Evolutionary conservation across 1,140 invertebrate genomes (phyloP), one percentile per base, ranked within the genome.

Genomic region (Hestina assimilis): DNA sequence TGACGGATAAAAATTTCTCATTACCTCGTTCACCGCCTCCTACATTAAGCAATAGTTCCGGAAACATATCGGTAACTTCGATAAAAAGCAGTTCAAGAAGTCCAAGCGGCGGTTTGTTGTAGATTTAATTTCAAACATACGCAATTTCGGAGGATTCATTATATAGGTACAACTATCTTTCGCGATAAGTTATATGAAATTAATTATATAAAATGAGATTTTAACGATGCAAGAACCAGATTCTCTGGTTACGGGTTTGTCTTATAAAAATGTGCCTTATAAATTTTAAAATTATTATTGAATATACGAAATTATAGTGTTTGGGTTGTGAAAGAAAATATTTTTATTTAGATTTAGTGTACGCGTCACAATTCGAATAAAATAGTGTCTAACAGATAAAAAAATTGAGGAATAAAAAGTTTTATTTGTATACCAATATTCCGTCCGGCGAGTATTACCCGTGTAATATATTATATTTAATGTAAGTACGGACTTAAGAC

Each of bases 81-180:
- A 90, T 90, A 11, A 90, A 90, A 57, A 87, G 74, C 58, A 89
- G 87, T 52, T 89, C 89, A 11, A 75, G 78, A 70, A 89, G 89
- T 63, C 89, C 88, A 0, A 89, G 89, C 53, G 89, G 89, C 4
- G 86, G 87, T 11, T 71, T 67, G 59, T 55, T 81, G 45, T 81
- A 60, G 57, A 17, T 43, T 48, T 51, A 40, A 11, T 40, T 31
- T 14, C 31, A 23, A n/a, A n/a, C n/a, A n/a, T 31, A 19, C 17
- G 40, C 19, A 21, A 57, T 48, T 57, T 31, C 14, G 35, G 33
- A 48, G n/a, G 26, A 40, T 28, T 48, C 29, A 40, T 17, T 9
- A 53, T n/a, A 2, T 50, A 43, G 28, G 45, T 61, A 48, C 17
- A 47, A 58, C 50, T n/a, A 24, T 48, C 56, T 46, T 59, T 61